A percentile compares a stretch with the other conserved stretches of the same genome.
Conservation (phyloP, 1,140 invertebrate genomes). For the Lasaia peninsularis region DNA sequence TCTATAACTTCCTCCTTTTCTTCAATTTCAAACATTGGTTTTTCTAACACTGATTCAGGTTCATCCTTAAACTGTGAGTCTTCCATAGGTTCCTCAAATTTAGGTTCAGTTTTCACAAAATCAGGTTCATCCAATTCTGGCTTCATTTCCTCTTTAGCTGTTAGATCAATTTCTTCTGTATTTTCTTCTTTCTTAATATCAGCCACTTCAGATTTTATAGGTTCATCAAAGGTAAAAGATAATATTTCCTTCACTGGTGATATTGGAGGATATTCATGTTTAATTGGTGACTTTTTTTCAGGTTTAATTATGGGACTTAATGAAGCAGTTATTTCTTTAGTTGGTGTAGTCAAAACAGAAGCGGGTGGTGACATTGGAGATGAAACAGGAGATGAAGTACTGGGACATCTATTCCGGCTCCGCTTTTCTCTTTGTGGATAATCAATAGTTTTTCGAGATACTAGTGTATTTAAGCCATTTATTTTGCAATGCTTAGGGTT, state of each 20-base stretch:
- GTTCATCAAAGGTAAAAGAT: constrained; percentile 40
- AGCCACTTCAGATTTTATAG: constrained; percentile 43
- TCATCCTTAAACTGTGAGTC: constrained; percentile 23
- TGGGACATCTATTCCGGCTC: constrained; percentile 72
- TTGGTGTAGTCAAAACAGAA: constrained; percentile 39
- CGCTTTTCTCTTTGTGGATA: constrained; percentile 70
- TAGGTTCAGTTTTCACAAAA: constrained; percentile 49
- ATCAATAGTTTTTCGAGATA: constrained; percentile 54
- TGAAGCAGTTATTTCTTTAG: constrained; percentile 43
- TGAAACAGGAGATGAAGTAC: constrained; percentile 61
- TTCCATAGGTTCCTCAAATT: constrained; percentile 27
- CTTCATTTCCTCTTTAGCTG: constrained; percentile 66
- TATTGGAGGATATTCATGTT: constrained; percentile 55
- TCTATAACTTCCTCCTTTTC: constrained; percentile 19
- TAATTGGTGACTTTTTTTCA: constrained; percentile 57
- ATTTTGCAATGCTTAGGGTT: constrained; percentile 78
- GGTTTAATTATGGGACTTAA: constrained; percentile 36
- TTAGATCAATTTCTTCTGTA: constrained; percentile 46
- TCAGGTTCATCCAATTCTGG: constrained; percentile 64
- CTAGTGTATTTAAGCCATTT: constrained; percentile 46
- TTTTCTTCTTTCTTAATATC: constrained; percentile 44
- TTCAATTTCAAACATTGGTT: constrained; percentile 24
- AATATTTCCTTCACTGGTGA: constrained; percentile 50
- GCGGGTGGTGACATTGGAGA: constrained; percentile 52
- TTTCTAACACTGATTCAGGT: constrained; percentile 25